Base-by-base conservation (phyloP, 2,797 vertebrate genomes). In the Babyrousa celebensis region DNA sequence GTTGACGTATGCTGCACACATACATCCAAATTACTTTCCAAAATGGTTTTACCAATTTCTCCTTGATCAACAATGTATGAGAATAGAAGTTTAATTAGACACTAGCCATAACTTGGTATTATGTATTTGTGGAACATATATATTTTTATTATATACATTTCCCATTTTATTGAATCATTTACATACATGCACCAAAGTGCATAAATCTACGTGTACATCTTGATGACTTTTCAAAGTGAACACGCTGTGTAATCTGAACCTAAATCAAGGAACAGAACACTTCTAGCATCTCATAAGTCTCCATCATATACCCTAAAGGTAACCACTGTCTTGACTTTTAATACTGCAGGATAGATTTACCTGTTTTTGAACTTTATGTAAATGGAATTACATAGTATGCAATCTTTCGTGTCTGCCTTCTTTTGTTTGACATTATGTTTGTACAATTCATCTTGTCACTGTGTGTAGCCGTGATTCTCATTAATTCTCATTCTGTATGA, bases 21-120 rank as follows among this genome's bases (percentile, higher is more conserved):
- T 74, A 52, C 75, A 79, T 70, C 16, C 43, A 93, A 62, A 93
- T 93, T 65, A 74, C 27, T 88, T 91, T 91, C 54, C 7, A 17
- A 95, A 95, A 80, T 91, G 23, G 5, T 88, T 85, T 40, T 90
- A 90, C 23, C 18, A 62, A 10, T 92, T 89, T 96, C 27, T 84
- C 14, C 43, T 85, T 79, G 48, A 58, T 82, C 32, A 93, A 79
- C 52, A 88, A 65, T 85, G 23, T 58, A 27, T 93, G 54, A 85
- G 32, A 91, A 85, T 48, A 77, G 6, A 60, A n/a, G 17, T 96
- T 91, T 75, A 96, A 62, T n/a, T 63, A 82, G 67, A 79, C 68
- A 52, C 20, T 89, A 92, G 25, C 43, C 17, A 60, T 67, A 82
- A 70, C 52, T 48, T 79, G 18, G 7, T 80, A 75, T 75, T 62